Evolutionary conservation across 2,113 vertebrate genomes (phyloP).

Genomic region (Amblyopsis rosae): DNA sequence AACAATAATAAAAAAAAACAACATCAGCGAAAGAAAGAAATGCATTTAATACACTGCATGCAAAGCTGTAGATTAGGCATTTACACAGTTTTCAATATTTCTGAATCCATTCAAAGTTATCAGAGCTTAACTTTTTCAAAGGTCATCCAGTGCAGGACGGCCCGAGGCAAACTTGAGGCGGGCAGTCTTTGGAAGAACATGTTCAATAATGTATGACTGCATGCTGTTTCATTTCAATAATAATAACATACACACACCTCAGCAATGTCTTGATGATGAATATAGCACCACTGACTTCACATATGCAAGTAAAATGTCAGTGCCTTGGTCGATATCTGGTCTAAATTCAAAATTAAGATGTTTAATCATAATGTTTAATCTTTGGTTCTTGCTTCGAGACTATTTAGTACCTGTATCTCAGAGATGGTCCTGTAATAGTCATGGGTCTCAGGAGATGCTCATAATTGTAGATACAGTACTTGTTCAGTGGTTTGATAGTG

Average conservation of each 20-base stretch:
- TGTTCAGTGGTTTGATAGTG: too few relatives aligned
- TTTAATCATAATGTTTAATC: conserved; percentile 23
- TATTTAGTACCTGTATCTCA: neutral
- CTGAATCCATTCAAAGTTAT: conserved; percentile 48
- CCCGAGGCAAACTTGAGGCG: conserved; percentile 43
- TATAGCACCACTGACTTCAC: conserved; percentile 46
- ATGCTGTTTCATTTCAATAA: conserved; percentile 44
- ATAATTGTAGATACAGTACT: too few relatives aligned
- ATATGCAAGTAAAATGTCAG: conserved; percentile 58
- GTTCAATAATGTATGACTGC: conserved; percentile 64
- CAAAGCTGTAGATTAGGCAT: conserved; percentile 22
- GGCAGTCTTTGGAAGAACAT: conserved; percentile 38
- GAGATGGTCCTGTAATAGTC: too few relatives aligned
- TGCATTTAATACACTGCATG: conserved; percentile 26
- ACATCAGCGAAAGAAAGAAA: conserved; percentile 23
- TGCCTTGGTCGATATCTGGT: conserved; percentile 23
- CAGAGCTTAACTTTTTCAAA: conserved; percentile 65
- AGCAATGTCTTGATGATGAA: conserved; percentile 55
- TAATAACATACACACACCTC: conserved; percentile 35
- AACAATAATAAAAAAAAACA: conserved; percentile 42
- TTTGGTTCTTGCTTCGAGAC: conserved; percentile 19
- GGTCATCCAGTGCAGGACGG: conserved; percentile 59
- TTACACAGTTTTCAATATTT: conserved; percentile 46
- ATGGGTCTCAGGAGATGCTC: too few relatives aligned
- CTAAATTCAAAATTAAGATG: neutral